phyloP scores from a whole-genome alignment of 2,797 vertebrate species.

The Enteromius unitaeniatus region DNA sequence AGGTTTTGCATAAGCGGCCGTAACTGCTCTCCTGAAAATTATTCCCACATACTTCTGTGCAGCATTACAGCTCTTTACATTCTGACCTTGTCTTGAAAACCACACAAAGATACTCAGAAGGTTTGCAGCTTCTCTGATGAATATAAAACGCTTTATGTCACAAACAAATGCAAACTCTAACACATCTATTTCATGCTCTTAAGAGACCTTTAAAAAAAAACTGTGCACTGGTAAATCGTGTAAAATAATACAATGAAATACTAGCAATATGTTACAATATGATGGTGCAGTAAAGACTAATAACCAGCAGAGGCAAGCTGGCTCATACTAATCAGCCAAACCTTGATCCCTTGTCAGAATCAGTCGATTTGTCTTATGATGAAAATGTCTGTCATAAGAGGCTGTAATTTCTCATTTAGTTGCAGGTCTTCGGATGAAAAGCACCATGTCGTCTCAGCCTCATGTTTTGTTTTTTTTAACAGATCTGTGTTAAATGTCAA shows the following conservation, averaged over 20 bases:
- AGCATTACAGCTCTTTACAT: slow-evolving; percentile 29
- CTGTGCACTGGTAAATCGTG: neutral
- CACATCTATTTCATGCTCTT: neutral
- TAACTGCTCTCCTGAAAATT: slow-evolving; percentile 42
- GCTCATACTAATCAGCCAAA: neutral
- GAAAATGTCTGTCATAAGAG: slow-evolving; percentile 2
- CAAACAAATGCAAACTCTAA: neutral
- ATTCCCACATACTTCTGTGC: slow-evolving; percentile 10
- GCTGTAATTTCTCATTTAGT: slow-evolving; percentile 3
- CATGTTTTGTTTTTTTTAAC: slow-evolving; percentile 20
- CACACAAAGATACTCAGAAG: neutral
- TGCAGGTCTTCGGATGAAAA: slow-evolving; percentile 13
- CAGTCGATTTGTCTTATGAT: neutral
- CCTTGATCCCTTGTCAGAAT: neutral
- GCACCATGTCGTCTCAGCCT: neutral
- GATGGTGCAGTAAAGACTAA: neutral
- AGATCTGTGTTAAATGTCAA: slow-evolving; percentile 38
- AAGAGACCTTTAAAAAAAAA: neutral
- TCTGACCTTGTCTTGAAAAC: slow-evolving; percentile 10
- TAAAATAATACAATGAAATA: neutral
- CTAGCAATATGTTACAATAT: neutral
- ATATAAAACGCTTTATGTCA: neutral
- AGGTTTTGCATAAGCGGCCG: slow-evolving; percentile 18
- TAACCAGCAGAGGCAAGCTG: neutral
- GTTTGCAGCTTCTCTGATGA: neutral